A percentile compares a stretch with the other conserved stretches of the same genome.
Evolutionary conservation across 2,888 invertebrate species (phyloP).

Genomic region (Rhamnusium bicolor): DNA sequence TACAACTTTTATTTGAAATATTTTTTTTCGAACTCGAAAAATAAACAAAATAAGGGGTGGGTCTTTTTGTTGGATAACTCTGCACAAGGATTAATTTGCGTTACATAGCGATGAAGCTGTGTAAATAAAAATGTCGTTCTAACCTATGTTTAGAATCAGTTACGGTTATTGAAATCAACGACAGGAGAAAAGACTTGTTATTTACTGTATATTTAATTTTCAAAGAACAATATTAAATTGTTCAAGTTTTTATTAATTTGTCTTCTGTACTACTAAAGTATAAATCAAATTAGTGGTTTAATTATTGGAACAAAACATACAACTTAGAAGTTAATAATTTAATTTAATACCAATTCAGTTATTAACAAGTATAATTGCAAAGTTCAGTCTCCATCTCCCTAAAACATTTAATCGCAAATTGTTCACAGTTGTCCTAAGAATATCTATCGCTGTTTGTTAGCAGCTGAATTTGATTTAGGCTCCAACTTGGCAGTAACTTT

Average conservation of each 20-base stretch:
- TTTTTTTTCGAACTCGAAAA: no score
- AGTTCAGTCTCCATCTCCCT: constrained; percentile 1
- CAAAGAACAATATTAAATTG: no score
- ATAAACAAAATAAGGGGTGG: no score
- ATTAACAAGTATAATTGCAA: constrained; percentile 22
- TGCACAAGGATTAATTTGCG: no score
- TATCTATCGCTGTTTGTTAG: constrained; percentile 18
- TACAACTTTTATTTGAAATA: no score
- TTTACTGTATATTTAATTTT: no score
- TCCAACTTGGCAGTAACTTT: constrained; percentile 15
- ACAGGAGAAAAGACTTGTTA: no score
- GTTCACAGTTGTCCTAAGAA: constrained; percentile 19
- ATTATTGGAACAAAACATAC: constrained; percentile 4
- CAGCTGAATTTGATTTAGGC: constrained; percentile 10
- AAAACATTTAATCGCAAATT: constrained; percentile 27
- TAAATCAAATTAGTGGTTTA: not conserved
- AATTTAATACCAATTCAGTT: constrained; percentile 21
- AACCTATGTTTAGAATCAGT: no score
- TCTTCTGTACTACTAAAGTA: not conserved
- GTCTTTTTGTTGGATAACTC: no score
- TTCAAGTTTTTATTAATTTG: not conserved
- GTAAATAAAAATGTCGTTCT: no score
- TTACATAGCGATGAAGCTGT: no score
- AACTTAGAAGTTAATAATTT: constrained; percentile 17
- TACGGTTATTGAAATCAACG: no score